phyloP scores from a whole-genome alignment of 35 echinoderm and acorn worm species.

The Apostichopus californicus region DNA sequence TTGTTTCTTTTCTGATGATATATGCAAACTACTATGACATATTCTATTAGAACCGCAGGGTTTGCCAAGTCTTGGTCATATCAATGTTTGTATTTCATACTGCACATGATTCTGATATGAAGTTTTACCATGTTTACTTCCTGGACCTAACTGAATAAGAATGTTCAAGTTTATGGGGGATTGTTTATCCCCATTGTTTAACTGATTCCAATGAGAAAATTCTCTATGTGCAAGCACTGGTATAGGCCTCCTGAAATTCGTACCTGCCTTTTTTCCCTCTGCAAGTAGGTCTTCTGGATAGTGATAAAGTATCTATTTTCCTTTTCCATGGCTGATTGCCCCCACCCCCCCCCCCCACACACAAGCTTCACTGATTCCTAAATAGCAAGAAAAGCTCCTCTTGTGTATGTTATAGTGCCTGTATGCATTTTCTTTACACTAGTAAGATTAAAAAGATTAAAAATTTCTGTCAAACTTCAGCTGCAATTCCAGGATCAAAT shows the following conservation, averaged over 20 bases:
- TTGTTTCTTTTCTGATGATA: not conserved
- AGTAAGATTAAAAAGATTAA: not conserved
- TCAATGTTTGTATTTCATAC: slow-evolving; percentile 23
- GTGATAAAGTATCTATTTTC: slow-evolving; percentile 18
- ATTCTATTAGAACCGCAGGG: not conserved
- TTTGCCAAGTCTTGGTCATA: not conserved
- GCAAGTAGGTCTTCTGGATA: slow-evolving; percentile 25
- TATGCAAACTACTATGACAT: not conserved
- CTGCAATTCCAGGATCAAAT: too few species aligned
- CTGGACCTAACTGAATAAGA: slow-evolving; percentile 1
- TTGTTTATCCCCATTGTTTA: not conserved
- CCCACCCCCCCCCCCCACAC: not conserved
- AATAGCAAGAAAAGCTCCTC: not conserved
- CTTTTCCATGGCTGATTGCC: slow-evolving; percentile 36
- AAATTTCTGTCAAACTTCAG: too few species aligned
- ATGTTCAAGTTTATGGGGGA: slow-evolving; percentile 6
- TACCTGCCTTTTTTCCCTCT: slow-evolving; percentile 35
- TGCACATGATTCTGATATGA: not conserved
- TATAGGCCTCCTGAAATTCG: slow-evolving; percentile 17
- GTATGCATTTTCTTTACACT: slow-evolving; percentile 46
- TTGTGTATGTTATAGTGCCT: slow-evolving; percentile 21
- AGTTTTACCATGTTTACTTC: not conserved
- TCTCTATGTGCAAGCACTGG: slow-evolving; percentile 2
- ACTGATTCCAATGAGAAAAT: slow-evolving; percentile 17
- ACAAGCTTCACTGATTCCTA: slow-evolving; percentile 37